These are phyloP conservation scores for Eudyptes chrysolophus DNA, from an alignment of 2,113 vertebrate species.

Conservation along the genomic window DNA sequence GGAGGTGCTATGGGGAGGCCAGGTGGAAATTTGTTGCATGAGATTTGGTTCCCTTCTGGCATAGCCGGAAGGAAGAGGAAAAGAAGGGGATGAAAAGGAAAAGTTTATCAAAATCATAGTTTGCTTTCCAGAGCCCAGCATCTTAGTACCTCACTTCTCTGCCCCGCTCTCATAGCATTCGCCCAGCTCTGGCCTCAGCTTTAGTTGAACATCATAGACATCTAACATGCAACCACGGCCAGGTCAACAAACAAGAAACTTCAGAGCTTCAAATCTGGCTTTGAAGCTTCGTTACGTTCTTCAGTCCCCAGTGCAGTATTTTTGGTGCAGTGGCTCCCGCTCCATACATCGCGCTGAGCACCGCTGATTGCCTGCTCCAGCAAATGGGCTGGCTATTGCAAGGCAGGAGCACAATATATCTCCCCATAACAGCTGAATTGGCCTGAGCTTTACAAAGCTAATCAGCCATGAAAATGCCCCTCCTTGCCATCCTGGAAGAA, in stretches of 20 bases:
- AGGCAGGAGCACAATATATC: neutral
- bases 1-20: neutral
- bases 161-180: neutral
- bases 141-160: neutral
- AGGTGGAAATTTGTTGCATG: neutral
- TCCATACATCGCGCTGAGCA: fast-evolving
- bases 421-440: neutral
- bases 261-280: neutral
- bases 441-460: neutral
- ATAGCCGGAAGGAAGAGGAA: neutral
- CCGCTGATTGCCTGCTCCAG: neutral
- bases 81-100: neutral
- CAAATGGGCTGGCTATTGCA: neutral
- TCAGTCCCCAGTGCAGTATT: neutral
- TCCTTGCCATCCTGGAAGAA: conserved; percentile 27
- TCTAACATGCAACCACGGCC: fast-evolving
- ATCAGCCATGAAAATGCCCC: conserved; percentile 43
- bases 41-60: neutral
- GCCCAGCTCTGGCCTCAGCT: neutral
- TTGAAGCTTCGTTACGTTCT: neutral
- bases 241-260: neutral
- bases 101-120: neutral
- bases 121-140: neutral
- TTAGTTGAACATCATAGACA: neutral
- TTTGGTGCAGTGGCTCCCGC: neutral